Base-by-base conservation (phyloP, 2,888 invertebrate species). In the Amiota mariae region DNA sequence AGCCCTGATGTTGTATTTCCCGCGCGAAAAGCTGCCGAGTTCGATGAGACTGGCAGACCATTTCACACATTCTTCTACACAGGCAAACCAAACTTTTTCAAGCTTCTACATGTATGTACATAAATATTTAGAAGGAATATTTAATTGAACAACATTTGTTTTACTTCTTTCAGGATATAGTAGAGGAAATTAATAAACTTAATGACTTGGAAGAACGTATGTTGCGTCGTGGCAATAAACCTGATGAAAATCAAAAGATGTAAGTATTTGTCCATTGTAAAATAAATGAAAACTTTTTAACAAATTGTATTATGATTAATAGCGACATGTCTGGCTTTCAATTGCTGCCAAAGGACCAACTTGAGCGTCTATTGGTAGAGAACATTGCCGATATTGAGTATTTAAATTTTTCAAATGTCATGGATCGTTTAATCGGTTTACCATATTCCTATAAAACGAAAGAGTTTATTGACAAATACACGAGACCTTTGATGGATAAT, bases 41-140 rank as follows among this genome's bases (percentile, higher is more conserved):
- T 98, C 91, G 97, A 97, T 90, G 93, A 94, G 87, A 93, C 93
- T 78, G 99, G 99, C 0, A 92, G 98, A 81, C 99, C 99, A 1
- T 93, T 94, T 88, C 97, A 98, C 90, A 94, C 93, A 76, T 91
- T 99, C 79, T 99, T 98, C 90, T 99, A 98, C 88, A 99, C 99
- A 0, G 93, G 93, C 61, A 94, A 93, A 85, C 95, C 98, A 0
- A 95, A 96, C 88, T 98, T 94, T 88, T 97, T 95, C 88, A 93
- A 95, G 85, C 86, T 95, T 8, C 90, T 98, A 81, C 94, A 95
- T 91, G 98, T 96, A 91, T 92, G 92, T 89, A 51, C 54, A n/a
- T 51, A 51, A 2, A 3, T 8, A 51, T n/a, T n/a, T n/a, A n/a
- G 3, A 4, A 8, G 54, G 8, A n/a, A 51, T 51, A 8, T 51